Conservation (phyloP, 2,888 invertebrate species). For the Xanthia icteritia region DNA sequence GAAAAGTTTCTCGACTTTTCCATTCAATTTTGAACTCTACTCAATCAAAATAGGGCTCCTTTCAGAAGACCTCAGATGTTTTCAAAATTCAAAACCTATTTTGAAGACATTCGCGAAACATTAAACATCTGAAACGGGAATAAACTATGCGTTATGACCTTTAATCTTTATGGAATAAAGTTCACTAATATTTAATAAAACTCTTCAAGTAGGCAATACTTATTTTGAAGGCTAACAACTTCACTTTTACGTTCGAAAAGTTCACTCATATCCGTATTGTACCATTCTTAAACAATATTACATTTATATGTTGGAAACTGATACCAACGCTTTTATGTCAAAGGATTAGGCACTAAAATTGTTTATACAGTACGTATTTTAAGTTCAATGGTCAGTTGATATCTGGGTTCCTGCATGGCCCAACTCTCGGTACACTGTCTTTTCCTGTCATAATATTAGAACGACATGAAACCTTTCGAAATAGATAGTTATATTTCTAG, state of each 20-base stretch:
- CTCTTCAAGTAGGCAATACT: conserved; percentile 69
- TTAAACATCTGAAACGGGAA: conserved; percentile 33
- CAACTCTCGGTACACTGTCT: conserved; percentile 68
- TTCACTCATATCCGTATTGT: conserved; percentile 84
- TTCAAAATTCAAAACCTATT: conserved; percentile 48
- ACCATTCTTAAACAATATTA: conserved; percentile 68
- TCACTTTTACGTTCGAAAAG: conserved; percentile 82
- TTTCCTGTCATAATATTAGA: conserved; percentile 66
- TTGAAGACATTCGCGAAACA: conserved; percentile 41
- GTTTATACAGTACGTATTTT: conserved; percentile 2
- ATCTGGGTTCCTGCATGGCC: conserved; percentile 73
- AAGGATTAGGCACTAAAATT: conserved; percentile 67
- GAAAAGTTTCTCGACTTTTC: conserved; percentile 16
- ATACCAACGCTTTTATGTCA: conserved; percentile 59
- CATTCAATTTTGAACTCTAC: conserved; percentile 38
- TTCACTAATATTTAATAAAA: conserved; percentile 50
- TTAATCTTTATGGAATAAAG: conserved; percentile 51
- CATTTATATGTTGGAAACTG: conserved; percentile 53
- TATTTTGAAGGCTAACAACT: conserved; percentile 84
- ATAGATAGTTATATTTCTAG: conserved; percentile 21
- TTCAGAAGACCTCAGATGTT: conserved; percentile 19
- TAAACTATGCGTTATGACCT: conserved; percentile 32
- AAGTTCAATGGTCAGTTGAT: conserved; percentile 62
- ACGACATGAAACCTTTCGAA: conserved; percentile 47
- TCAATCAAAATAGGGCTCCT: conserved; percentile 1